These are phyloP conservation scores for Empis stercorea DNA, from an alignment of 2,888 invertebrate species.

Conservation along the genomic window DNA sequence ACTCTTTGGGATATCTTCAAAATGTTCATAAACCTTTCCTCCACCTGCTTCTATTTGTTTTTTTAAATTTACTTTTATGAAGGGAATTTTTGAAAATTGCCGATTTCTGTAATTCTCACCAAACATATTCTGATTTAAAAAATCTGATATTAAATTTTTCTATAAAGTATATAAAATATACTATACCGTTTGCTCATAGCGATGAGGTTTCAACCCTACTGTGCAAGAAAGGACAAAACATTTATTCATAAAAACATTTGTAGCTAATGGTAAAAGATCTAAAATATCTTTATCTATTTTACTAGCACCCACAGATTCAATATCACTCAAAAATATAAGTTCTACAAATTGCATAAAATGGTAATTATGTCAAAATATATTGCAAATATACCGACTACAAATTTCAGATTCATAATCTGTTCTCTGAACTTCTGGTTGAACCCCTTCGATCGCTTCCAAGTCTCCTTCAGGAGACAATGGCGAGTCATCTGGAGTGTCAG, in stretches of 20 bases:
- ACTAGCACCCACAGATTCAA: slow-evolving; percentile 12
- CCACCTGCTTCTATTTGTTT: slow-evolving; percentile 50
- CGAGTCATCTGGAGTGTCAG: slow-evolving; percentile 21
- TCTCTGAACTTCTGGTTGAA: slow-evolving; percentile 42
- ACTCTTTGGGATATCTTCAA: slow-evolving; percentile 42
- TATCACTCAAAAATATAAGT: slow-evolving; percentile 16
- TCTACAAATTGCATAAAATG: slow-evolving; percentile 10
- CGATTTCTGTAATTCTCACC: slow-evolving; percentile 24
- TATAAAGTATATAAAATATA: neutral
- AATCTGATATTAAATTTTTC: neutral
- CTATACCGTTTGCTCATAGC: slow-evolving; percentile 11
- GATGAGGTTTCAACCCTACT: slow-evolving; percentile 25
- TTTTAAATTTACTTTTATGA: slow-evolving; percentile 43
- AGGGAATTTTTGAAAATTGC: slow-evolving; percentile 40
- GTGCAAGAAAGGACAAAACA: slow-evolving; percentile 47
- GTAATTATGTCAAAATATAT: neutral
- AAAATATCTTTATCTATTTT: slow-evolving; percentile 26
- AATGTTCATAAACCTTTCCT: slow-evolving; percentile 48
- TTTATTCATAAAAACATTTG: slow-evolving; percentile 40
- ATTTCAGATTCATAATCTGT: slow-evolving; percentile 41
- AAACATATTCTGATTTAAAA: no score
- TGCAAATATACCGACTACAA: slow-evolving; percentile 28
- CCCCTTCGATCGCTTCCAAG: slow-evolving; percentile 36
- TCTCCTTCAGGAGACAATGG: slow-evolving; percentile 25
- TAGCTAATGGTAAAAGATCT: slow-evolving; percentile 42